Conservation (phyloP, 2,888 invertebrate species). For the Dicyrtoma fusca region DNA sequence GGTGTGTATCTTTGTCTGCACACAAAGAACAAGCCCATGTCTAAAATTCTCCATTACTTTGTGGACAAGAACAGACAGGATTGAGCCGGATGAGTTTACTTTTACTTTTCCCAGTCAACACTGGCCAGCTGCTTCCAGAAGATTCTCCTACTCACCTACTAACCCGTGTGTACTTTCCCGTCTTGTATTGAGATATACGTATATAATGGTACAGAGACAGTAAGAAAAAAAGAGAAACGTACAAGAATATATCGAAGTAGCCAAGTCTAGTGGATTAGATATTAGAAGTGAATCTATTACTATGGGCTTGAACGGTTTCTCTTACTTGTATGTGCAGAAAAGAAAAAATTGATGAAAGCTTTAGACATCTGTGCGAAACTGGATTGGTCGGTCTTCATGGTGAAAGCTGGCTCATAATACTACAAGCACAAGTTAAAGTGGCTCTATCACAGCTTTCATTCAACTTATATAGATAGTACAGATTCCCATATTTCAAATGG, state of each 20-base stretch:
- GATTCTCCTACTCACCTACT: slow-evolving; percentile 4
- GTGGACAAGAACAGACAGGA: slow-evolving; percentile 23
- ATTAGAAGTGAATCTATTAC: too few species aligned
- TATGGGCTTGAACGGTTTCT: too few species aligned
- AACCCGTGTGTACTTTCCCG: background rate
- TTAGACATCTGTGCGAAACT: slow-evolving; percentile 16
- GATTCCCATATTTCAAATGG: slow-evolving; percentile 9
- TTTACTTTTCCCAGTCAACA: slow-evolving; percentile 14
- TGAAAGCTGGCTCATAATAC: background rate
- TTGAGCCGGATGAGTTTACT: slow-evolving; percentile 21
- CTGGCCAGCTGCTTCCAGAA: slow-evolving; percentile 9
- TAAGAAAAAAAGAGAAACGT: background rate
- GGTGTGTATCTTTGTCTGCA: background rate
- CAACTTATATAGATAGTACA: slow-evolving; percentile 3
- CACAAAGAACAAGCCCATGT: too few species aligned
- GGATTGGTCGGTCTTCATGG: background rate
- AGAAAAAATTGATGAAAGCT: slow-evolving; percentile 19
- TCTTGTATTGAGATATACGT: background rate
- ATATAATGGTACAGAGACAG: background rate
- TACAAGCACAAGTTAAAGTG: background rate
- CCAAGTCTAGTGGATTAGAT: too few species aligned
- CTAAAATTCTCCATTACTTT: background rate
- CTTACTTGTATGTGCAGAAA: too few species aligned
- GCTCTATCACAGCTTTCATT: background rate
- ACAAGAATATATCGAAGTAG: too few species aligned